Base-by-base conservation (phyloP, 2,113 vertebrate genomes). In the Chaenocephalus aceratus region DNA sequence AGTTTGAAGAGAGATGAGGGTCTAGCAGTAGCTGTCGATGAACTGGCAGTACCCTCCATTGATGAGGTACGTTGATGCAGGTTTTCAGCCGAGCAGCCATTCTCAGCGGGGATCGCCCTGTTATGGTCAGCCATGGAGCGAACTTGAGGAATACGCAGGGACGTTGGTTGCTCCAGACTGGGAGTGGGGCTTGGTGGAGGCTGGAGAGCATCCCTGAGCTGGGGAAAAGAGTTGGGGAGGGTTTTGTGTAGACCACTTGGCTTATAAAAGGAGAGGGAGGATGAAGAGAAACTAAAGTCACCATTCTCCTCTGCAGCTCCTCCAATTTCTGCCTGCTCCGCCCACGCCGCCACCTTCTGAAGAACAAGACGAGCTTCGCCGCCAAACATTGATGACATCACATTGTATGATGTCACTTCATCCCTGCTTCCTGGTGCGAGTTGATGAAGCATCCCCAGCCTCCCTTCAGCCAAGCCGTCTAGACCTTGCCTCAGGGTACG, bases 311-410 rank as follows among this genome's bases (percentile, higher is more conserved):
- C 96, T 13, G 53, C 79, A 10, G 68, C 83, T 63, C 86, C 92
- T 58, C 89, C 92, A 10, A 92, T 84, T 82, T 95, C 94, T 16
- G 90, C 91, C 49, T 66, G 72, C 79, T 94, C 92, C 2, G 91
- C 97, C 97, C 98, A 98, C 51, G 96, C 95, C 80, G 97, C 97
- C 94, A 98, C 98, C 92, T 97, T 98, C 92, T 98, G 98, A 88
- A 99, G 95, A 83, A 97, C 96, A 73, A 97, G 96, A 91, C 96
- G 96, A 79, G 97, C 96, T 93, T 99, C 97, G 77, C 96, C 96
- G 84, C 96, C 96, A 34, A 90, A 64, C 72, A 75, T 91, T 0
- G 89, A 89, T 15, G 91, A 81, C 87, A 87, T 88, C 48, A 88
- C 58, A 53, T 72, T 89, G 93, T 96, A 96, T 78, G 96, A 96